phyloP scores from a whole-genome alignment of 2,113 vertebrate genomes.

The Halichoeres trimaculatus region DNA sequence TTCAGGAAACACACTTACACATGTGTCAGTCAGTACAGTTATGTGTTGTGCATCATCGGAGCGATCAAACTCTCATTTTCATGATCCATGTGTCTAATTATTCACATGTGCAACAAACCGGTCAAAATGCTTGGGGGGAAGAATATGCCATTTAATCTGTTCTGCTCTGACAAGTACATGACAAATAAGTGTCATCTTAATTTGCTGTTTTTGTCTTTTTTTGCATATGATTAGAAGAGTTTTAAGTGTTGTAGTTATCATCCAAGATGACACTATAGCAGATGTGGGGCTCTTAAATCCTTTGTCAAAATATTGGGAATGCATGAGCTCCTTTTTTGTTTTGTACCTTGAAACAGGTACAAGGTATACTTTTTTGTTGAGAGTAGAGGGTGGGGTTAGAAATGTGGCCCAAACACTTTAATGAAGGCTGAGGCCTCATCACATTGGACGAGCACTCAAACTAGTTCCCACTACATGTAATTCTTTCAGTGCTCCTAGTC shows the following conservation, averaged over 20 bases:
- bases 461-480: no score
- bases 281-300: not conserved
- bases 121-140: constrained; percentile 56
- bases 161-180: constrained; percentile 56
- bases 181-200: constrained; percentile 26
- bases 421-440: no score
- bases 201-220: constrained; percentile 15
- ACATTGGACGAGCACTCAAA: no score
- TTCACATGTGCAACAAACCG: constrained; percentile 72
- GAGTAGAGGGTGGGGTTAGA: no score
- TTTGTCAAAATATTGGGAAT: not conserved
- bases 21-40: constrained; percentile 31
- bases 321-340: no score
- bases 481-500: no score
- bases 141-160: constrained; percentile 63
- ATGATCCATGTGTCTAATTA: constrained; percentile 58
- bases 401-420: no score
- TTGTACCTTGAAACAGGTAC: no score
- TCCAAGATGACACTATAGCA: not conserved
- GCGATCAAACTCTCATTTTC: constrained; percentile 41
- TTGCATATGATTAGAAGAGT: not conserved
- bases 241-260: not conserved
- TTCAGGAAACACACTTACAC: constrained; percentile 17
- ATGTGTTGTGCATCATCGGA: constrained; percentile 64
- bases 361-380: no score